Evolutionary conservation across 1,140 invertebrate species (phyloP).

Genomic region (Chrysoperla carnea): DNA sequence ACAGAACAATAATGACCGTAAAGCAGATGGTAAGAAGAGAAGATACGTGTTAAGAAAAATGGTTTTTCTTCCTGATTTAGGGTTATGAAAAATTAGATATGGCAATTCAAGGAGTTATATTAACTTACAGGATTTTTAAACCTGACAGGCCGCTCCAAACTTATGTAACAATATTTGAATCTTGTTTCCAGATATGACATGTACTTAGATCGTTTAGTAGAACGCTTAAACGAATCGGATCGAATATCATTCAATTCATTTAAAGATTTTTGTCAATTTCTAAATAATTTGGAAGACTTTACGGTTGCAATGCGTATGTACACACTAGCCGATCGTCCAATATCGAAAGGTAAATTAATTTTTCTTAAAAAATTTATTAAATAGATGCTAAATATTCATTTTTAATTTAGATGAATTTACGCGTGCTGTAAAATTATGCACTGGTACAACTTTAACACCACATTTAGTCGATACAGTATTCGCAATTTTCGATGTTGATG

Average conservation of each 20-base stretch:
- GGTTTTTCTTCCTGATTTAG: too few relatives aligned
- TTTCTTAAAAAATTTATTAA: constrained; percentile 1
- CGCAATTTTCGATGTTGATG: constrained; percentile 93
- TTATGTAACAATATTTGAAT: too few relatives aligned
- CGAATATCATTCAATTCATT: constrained; percentile 92
- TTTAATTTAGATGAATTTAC: constrained; percentile 71
- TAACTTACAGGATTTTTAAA: too few relatives aligned
- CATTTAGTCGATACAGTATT: constrained; percentile 90
- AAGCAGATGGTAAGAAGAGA: too few relatives aligned
- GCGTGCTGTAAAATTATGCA: constrained; percentile 90
- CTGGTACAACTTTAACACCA: constrained; percentile 64
- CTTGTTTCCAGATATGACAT: constrained; percentile 46
- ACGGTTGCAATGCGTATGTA: constrained; percentile 97
- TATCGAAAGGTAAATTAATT: constrained; percentile 66
- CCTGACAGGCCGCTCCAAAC: too few relatives aligned
- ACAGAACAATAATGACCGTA: too few relatives aligned
- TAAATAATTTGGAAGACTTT: constrained; percentile 95
- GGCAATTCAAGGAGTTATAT: too few relatives aligned
- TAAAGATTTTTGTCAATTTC: constrained; percentile 88
- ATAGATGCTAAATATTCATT: not conserved
- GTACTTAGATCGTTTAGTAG: constrained; percentile 61
- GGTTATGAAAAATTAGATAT: too few relatives aligned
- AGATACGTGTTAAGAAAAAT: too few relatives aligned
- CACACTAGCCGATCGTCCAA: constrained; percentile 86
- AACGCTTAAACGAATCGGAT: constrained; percentile 51